Percentiles rank a stretch among this genome's conserved stretches.
These are phyloP conservation scores for Alauda arvensis DNA, from an alignment of 2,797 vertebrate species.

Conservation along the genomic window DNA sequence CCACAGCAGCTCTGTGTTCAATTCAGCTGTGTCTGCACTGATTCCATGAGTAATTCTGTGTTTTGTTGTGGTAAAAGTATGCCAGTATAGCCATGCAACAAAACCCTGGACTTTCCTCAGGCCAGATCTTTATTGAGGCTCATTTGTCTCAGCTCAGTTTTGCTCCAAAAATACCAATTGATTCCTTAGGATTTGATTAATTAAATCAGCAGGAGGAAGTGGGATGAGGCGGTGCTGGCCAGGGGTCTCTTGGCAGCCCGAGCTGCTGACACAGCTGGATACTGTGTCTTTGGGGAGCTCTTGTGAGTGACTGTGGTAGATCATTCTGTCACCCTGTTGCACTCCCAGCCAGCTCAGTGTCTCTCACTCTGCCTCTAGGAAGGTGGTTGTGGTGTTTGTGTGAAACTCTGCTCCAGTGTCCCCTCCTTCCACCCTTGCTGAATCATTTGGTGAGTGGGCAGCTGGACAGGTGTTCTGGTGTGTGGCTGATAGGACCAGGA, in stretches of 20 bases:
- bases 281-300: accelerated
- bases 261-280: neutral
- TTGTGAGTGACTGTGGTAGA: accelerated
- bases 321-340: neutral
- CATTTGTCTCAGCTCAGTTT: neutral
- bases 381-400: accelerated
- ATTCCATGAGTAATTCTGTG: neutral
- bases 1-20: neutral
- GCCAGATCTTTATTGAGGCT: neutral
- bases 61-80: neutral
- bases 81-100: neutral
- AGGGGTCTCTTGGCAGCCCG: neutral
- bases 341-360: accelerated
- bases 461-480: neutral
- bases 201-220: neutral
- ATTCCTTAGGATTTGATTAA: neutral
- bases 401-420: neutral
- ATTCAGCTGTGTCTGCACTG: accelerated
- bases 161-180: neutral
- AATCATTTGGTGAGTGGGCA: neutral
- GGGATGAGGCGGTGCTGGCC: neutral
- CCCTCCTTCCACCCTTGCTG: neutral
- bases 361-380: neutral
- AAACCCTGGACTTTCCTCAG: neutral
- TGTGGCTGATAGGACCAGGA: neutral